A percentile compares a stretch with the other conserved stretches of the same genome.
These are phyloP conservation scores for Akabosia matsudoensis DNA, from an alignment of 1,140 invertebrate species.

Conservation along the genomic window DNA sequence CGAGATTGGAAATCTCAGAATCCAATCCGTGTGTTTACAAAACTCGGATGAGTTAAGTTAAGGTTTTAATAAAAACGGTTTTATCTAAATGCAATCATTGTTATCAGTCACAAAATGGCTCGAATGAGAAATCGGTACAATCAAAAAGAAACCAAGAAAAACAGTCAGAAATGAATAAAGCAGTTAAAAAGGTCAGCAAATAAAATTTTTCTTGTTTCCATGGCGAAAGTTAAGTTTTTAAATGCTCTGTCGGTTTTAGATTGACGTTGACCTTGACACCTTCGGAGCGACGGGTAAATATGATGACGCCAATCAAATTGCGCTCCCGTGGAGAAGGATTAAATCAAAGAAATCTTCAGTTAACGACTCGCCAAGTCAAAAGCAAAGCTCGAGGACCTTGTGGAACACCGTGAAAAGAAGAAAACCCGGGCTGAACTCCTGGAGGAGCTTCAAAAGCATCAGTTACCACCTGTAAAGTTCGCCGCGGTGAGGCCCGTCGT, in stretches of 20 bases:
- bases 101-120: slow-evolving; percentile 27
- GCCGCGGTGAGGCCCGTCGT: slow-evolving; percentile 72
- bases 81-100: background rate
- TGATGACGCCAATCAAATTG: slow-evolving; percentile 73
- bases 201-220: too few relatives aligned
- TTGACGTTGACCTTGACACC: slow-evolving; percentile 58
- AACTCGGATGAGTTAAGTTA: too few relatives aligned
- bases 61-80: too few relatives aligned
- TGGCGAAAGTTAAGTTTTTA: too few relatives aligned
- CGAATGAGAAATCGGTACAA: slow-evolving; percentile 62
- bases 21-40: too few relatives aligned
- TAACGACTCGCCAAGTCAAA: slow-evolving; percentile 57
- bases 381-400: slow-evolving; percentile 73
- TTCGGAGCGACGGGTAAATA: slow-evolving; percentile 51
- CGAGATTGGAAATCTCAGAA: too few relatives aligned
- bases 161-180: slow-evolving; percentile 59
- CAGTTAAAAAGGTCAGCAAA: slow-evolving; percentile 68
- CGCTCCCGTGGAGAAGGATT: slow-evolving; percentile 75
- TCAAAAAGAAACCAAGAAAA: slow-evolving; percentile 63
- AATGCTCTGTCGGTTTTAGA: slow-evolving; percentile 31
- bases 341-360: slow-evolving; percentile 63
- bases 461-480: slow-evolving; percentile 70
- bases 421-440: slow-evolving; percentile 73
- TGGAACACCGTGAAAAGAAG: slow-evolving; percentile 85
- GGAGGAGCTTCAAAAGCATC: slow-evolving; percentile 72